Evolutionary conservation across 2,888 invertebrate species (phyloP), one percentile per base, ranked within the genome.

Genomic region (Apantesis nais): DNA sequence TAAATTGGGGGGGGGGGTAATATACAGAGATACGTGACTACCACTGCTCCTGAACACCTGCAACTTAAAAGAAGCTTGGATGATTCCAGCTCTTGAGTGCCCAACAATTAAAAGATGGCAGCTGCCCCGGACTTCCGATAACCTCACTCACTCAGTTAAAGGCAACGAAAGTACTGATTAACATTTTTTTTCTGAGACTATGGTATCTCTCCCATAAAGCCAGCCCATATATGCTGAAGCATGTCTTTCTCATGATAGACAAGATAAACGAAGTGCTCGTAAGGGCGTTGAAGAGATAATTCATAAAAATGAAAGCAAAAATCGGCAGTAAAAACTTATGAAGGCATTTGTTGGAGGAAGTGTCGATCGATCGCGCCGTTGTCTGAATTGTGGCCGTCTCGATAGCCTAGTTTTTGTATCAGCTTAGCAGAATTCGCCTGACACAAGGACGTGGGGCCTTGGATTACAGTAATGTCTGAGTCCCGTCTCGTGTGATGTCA

Each of bases 331-430:
- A 44, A 44, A 31, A 31, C 31, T 44, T 44, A 12, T 12, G 63
- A 63, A 67, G 63, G 77, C 77, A 81, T 82, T 82, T 83, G 78
- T 84, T 76, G 70, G n/a, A 74, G 72, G 63, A 76, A 80, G 80
- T 79, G 63, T 64, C 48, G 84, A 88, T 89, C 86, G 83, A 88
- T 88, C 85, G 72, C 73, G 68, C 41, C 29, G 16, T 64, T 52
- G 66, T 62, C 74, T 74, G 77, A 84, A 82, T 77, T 73, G 74
- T 73, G 77, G 73, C 68, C 22, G 31, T 31, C 74, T 73, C 67
- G 72, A 75, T 82, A 80, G 77, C 75, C 83, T 78, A 79, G 85
- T 75, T 86, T 80, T 79, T 79, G 68, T 75, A 62, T 41, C 69
- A 65, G 74, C 69, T 83, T 76, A 73, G 73, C 70, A 66, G 67